Evolutionary conservation across 2,888 invertebrate species (phyloP).

Genomic region (Koerneria pararmatus): DNA sequence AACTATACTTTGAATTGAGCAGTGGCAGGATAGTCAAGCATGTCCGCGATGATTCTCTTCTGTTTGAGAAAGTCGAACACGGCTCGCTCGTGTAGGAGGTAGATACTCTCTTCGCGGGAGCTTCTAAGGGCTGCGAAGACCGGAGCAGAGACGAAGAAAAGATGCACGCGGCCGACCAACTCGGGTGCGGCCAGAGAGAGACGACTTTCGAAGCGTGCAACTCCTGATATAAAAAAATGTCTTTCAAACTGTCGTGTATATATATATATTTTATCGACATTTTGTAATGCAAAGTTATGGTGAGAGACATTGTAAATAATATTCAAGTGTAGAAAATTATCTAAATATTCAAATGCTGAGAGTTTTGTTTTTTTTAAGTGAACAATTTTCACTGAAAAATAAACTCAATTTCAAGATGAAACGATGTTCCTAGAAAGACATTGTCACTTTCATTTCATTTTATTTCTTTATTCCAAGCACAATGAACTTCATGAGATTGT

Average conservation of each 20-base stretch:
- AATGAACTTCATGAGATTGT: background rate
- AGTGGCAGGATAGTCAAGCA: constrained; percentile 34
- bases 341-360: too few relatives aligned
- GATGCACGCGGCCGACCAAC: constrained; percentile 38
- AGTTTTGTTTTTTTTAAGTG: too few relatives aligned
- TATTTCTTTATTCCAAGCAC: background rate
- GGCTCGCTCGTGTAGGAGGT: constrained; percentile 42
- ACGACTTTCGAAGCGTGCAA: constrained; percentile 35
- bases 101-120: constrained; percentile 30
- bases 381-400: background rate
- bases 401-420: background rate
- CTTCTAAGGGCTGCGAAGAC: constrained; percentile 36
- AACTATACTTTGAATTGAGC: constrained; percentile 18
- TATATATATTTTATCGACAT: too few relatives aligned
- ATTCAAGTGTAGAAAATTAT: too few relatives aligned
- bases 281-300: too few relatives aligned
- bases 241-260: background rate
- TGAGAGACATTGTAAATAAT: too few relatives aligned
- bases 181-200: constrained; percentile 37
- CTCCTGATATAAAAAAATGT: constrained; percentile 24
- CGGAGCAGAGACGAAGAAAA: constrained; percentile 45
- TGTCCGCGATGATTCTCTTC: constrained; percentile 42
- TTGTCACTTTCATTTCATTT: too few relatives aligned
- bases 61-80: constrained; percentile 46
- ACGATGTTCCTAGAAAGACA: too few relatives aligned